Evolutionary conservation across 2,888 invertebrate genomes (phyloP), one percentile per base, ranked within the genome.

Genomic region (Trissoscelio sp.): DNA sequence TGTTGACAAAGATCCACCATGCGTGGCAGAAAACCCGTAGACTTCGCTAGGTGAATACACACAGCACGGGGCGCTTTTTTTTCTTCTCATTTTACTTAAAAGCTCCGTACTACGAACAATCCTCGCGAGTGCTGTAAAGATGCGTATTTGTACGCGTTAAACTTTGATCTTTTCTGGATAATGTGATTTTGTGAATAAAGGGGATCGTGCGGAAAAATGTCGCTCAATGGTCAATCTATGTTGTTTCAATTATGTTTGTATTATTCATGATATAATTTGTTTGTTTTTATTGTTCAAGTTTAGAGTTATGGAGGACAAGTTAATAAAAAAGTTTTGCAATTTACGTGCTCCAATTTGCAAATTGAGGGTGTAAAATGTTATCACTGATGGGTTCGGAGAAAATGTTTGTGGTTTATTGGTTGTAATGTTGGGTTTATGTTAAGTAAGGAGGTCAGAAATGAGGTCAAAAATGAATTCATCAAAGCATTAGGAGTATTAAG

Each of bases 1-100:
- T 84, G 87, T 88, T 82, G 84, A 85, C 87, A 86, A 88, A 86
- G 87, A 88, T 88, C 87, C 87, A 86, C 83, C 83, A 72, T 83
- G 83, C 84, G 85, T 60, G 46, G 64, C 78, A 67, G 37, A 72
- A 53, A 81, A 53, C 67, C 58, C 31, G 67, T 51, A 77, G 77
- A 67, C 77, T 58, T 51, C 42, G 18, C 69, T 9, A 31, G 5
- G 14, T 57, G 60, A 57, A 57, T 48, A 57, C 46, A 14, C 51
- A 18, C n/a, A n/a, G n/a, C n/a, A 11, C 66, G 34, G 6, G 34
- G 16, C 24, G n/a, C 42, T 16, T 28, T 46, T 58, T 58, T 53
- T 42, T 53, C 22, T 51, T 60, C 16, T 22, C 12, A 42, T 74
- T 58, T 58, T 39, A 39, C 31, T 66, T 74, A 57, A 66, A 74